Conservation (phyloP, 92 coral and sea anemone species). For the Ricordea florida region DNA sequence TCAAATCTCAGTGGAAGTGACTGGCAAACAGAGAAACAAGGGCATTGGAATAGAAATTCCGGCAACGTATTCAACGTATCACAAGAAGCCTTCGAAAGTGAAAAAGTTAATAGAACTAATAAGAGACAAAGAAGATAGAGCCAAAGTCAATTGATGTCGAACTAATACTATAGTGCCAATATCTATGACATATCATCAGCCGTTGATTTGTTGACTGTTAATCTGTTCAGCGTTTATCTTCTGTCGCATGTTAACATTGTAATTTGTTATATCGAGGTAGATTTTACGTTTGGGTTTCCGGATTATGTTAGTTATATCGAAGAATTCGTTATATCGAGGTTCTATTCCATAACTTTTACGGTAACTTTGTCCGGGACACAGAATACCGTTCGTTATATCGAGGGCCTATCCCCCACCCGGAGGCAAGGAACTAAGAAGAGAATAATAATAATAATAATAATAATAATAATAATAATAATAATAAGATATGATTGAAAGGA, state of each 20-base stretch:
- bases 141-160: constrained; percentile 1
- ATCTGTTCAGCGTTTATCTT: constrained; percentile 58
- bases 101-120: constrained; percentile 17
- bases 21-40: constrained; percentile 51
- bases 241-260: constrained; percentile 48
- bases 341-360: constrained; percentile 1
- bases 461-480: too few relatives aligned
- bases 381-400: constrained; percentile 19
- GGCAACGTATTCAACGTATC: constrained; percentile 28
- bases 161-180: constrained; percentile 33
- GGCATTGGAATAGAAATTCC: constrained; percentile 54
- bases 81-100: constrained; percentile 37
- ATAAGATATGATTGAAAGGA: too few relatives aligned
- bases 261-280: constrained; percentile 65
- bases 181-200: constrained; percentile 30
- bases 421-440: too few relatives aligned
- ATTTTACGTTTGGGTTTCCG: constrained; percentile 55
- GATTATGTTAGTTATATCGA: constrained; percentile 56
- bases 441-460: too few relatives aligned
- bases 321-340: constrained; percentile 17
- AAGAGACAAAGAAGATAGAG: background rate
- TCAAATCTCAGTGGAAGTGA: too few relatives aligned
- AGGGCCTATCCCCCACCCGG: too few relatives aligned
- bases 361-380: constrained; percentile 1
- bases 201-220: constrained; percentile 40